phyloP scores from a whole-genome alignment of 2,888 invertebrate species.

The Volucella inanis region DNA sequence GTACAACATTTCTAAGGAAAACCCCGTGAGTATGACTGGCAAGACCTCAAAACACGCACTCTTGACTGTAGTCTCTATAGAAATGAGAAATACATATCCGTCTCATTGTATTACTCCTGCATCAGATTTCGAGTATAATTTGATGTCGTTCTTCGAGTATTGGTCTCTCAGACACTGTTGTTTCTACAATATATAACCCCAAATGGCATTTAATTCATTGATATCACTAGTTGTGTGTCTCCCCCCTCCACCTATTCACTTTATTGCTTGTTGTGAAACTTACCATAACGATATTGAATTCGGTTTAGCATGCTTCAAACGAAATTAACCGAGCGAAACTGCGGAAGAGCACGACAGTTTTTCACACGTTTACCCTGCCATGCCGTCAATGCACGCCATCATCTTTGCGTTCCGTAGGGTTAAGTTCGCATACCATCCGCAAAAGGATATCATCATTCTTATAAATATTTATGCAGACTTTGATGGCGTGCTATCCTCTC shows the following conservation, averaged over 20 bases:
- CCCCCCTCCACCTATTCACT: background rate
- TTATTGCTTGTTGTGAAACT: constrained; percentile 30
- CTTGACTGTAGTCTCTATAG: no score
- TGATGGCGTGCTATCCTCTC: constrained; percentile 35
- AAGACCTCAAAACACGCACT: no score
- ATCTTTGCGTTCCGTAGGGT: no score
- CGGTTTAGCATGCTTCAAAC: background rate
- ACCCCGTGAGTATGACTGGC: no score
- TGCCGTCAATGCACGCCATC: background rate
- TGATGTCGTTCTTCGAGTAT: no score
- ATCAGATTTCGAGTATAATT: no score
- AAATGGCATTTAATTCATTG: background rate
- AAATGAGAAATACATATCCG: no score
- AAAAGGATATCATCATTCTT: constrained; percentile 48
- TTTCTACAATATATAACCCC: no score
- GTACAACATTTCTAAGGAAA: no score
- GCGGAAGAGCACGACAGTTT: background rate
- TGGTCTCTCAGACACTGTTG: no score
- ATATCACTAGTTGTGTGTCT: background rate
- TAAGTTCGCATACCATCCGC: background rate
- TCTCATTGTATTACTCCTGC: no score
- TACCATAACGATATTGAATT: constrained; percentile 4
- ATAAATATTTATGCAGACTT: constrained; percentile 61
- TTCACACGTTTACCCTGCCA: constrained; percentile 1
- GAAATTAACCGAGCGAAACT: background rate